Conservation (phyloP, 2,888 invertebrate genomes). For the Belgica antarctica region DNA sequence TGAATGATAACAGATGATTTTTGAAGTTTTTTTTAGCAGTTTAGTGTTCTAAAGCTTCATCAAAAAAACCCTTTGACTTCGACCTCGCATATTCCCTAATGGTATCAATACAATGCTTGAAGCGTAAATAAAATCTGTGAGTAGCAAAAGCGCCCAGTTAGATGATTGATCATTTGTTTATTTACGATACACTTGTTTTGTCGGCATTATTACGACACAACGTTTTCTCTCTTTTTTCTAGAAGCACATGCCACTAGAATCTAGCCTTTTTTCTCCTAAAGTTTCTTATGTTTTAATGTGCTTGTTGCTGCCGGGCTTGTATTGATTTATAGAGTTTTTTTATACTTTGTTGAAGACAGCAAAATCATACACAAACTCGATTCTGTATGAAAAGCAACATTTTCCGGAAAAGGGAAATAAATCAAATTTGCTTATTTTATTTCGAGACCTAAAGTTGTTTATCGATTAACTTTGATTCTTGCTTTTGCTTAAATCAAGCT, state of each 20-base stretch:
- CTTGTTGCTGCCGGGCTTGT: conserved; percentile 29
- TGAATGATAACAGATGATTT: too few species aligned
- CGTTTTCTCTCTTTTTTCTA: neutral
- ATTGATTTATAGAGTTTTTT: conserved; percentile 8
- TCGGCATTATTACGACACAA: conserved; percentile 19
- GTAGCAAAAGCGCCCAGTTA: too few species aligned
- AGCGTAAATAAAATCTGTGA: too few species aligned
- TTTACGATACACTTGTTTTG: neutral
- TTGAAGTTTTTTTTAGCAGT: too few species aligned
- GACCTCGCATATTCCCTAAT: too few species aligned
- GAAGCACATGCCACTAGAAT: neutral
- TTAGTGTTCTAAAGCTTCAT: too few species aligned
- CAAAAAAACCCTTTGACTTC: too few species aligned
- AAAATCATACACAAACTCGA: neutral
- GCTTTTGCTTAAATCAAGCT: neutral
- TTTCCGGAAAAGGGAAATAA: conserved; percentile 16
- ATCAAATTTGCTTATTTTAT: conserved; percentile 13
- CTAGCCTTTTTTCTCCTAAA: neutral
- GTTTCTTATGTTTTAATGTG: neutral
- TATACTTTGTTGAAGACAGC: neutral
- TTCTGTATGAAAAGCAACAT: neutral
- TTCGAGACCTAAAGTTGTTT: neutral
- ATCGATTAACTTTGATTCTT: neutral
- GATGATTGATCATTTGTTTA: conserved; percentile 38
- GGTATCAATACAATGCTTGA: too few species aligned